These are phyloP conservation scores for Folsomia manolachei DNA, from an alignment of 2,888 invertebrate genomes.

Conservation along the genomic window DNA sequence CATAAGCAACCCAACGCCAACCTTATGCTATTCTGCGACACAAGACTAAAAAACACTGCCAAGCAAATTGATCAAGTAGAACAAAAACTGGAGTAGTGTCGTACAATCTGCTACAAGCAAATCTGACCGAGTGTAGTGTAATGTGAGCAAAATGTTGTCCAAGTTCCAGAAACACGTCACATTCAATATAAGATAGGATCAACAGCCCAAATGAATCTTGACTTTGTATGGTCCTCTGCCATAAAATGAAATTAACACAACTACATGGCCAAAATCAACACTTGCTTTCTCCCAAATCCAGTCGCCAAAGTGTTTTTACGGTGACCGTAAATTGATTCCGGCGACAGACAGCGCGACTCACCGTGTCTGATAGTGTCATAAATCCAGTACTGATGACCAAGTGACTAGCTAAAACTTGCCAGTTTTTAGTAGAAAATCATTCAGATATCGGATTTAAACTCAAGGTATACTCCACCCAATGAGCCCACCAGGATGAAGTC, in stretches of 20 bases:
- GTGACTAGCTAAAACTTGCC: neutral
- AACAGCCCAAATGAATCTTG: neutral
- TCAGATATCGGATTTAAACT: neutral
- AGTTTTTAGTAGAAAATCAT: too few species aligned
- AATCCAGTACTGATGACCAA: neutral
- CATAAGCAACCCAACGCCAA: too few species aligned
- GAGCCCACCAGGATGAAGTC: constrained; percentile 39
- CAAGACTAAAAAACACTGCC: too few species aligned
- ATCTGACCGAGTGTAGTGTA: neutral
- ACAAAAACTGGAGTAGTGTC: neutral
- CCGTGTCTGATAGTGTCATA: neutral
- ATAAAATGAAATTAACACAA: too few species aligned
- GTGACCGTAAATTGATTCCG: constrained; percentile 1
- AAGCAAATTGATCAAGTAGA: too few species aligned
- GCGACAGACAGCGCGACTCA: neutral
- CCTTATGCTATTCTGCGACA: too few species aligned
- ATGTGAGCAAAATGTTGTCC: neutral
- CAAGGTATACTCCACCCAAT: neutral
- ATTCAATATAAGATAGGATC: neutral
- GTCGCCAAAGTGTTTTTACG: neutral
- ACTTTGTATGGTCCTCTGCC: too few species aligned
- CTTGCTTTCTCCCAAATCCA: too few species aligned
- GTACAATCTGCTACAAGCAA: neutral
- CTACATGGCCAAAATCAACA: too few species aligned
- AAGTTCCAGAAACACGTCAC: neutral